Base-by-base conservation (phyloP, 2,797 vertebrate species). In the Oophaga sylvatica region DNA sequence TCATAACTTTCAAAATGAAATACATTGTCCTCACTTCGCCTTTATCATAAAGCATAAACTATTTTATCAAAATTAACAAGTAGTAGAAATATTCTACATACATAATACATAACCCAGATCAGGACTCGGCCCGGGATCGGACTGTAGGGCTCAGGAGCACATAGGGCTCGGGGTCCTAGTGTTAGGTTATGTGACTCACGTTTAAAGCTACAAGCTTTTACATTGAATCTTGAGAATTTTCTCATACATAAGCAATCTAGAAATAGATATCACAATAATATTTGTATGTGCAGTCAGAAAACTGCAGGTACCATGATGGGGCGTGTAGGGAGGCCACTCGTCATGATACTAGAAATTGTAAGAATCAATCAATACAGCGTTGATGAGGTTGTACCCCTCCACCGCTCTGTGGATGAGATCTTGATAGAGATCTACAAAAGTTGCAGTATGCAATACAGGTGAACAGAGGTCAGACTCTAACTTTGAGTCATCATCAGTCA, bases 21-120 rank as follows among this genome's bases (percentile, higher is more conserved):
- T 89, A 93, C 90, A 89, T 89, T 71, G 45, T 68, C n/a, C 77
- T 20, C 63, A 65, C 62, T 84, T 73, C 83, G 29, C 83, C 93
- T 94, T 92, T 90, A 91, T 89, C 85, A 87, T 91, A 91, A 89
- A 89, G 88, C 89, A 87, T 87, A 87, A 84, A 91, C 92, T 92
- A 92, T 93, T 90, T 91, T 67, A 85, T 83, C 20, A 78, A 81
- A 86, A 73, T 9, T 77, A 86, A 31, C 12, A 68, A 41, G 41
- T 7, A 35, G 80, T 59, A 83, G 80, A 84, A 77, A 75, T 83
- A 86, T 83, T 85, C 92, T 89, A 90, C 90, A 77, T 88, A 88
- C 41, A 87, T 81, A 65, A 90, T 85, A 68, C 22, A 65, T n/a
- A 67, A 48, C 41, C 73, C 22, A 5, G 13, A 87, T 65, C 0